Evolutionary conservation across 64 coral and sea anemone genomes (phyloP).

Genomic region (Cladopsammia gracilis): DNA sequence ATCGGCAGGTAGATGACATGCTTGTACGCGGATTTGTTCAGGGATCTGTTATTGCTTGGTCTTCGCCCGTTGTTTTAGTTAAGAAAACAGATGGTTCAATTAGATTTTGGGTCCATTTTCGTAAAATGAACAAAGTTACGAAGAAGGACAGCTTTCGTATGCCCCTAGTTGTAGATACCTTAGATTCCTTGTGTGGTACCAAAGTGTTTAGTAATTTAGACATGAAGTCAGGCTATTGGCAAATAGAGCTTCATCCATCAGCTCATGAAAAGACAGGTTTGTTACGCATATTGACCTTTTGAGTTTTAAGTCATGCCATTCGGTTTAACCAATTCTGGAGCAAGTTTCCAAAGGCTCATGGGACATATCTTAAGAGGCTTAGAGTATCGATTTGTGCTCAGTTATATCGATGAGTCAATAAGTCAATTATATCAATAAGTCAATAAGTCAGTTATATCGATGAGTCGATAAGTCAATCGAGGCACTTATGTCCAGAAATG

Average conservation of each 20-base stretch:
- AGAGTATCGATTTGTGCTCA: not conserved
- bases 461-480: too few relatives aligned
- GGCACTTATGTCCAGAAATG: too few relatives aligned
- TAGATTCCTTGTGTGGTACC: not conserved
- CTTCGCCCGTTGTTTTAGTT: constrained; percentile 22
- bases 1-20: constrained; percentile 21
- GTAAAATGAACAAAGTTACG: not conserved
- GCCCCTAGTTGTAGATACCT: constrained; percentile 1
- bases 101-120: constrained; percentile 17
- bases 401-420: constrained; percentile 33
- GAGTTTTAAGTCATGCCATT: constrained; percentile 10
- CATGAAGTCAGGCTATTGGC: constrained; percentile 27
- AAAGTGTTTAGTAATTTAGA: not conserved
- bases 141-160: constrained; percentile 35
- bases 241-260: constrained; percentile 16
- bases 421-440: too few relatives aligned
- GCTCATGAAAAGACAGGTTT: not conserved
- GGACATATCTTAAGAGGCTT: constrained; percentile 24
- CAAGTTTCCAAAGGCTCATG: constrained; percentile 33
- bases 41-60: constrained; percentile 13
- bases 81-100: constrained; percentile 13
- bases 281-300: constrained; percentile 10
- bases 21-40: not conserved
- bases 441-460: too few relatives aligned
- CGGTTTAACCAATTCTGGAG: not conserved